A percentile compares a stretch with the other conserved stretches of the same genome.
phyloP scores from a whole-genome alignment of 2,888 invertebrate species.

The Apodemia duryi region DNA sequence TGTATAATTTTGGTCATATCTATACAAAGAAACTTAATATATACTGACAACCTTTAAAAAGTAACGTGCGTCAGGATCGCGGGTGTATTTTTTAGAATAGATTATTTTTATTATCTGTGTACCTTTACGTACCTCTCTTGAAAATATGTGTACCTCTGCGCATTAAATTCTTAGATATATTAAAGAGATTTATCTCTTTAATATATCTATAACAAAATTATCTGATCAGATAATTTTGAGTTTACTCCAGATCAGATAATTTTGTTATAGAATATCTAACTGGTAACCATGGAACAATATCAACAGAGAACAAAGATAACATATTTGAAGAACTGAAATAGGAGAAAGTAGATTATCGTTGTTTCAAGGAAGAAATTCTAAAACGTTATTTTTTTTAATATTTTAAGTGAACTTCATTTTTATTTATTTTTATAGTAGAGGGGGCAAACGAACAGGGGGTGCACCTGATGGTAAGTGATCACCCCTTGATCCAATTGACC shows the following conservation, averaged over 20 bases:
- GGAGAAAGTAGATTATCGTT: not conserved
- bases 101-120: no score
- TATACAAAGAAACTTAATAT: not conserved
- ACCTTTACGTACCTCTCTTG: no score
- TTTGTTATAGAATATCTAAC: constrained; percentile 1
- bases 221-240: no score
- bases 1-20: not conserved
- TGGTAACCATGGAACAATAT: not conserved
- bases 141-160: no score
- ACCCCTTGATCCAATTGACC: no score
- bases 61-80: no score
- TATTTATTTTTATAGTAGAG: no score
- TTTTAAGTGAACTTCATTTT: not conserved
- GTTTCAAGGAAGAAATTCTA: not conserved
- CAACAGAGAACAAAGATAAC: not conserved
- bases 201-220: no score
- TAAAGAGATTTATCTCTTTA: no score
- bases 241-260: constrained; percentile 1
- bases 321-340: not conserved
- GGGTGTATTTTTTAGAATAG: no score
- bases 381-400: not conserved
- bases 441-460: no score
- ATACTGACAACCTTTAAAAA: not conserved
- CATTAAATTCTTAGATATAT: not conserved
- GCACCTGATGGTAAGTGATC: no score